phyloP scores from a whole-genome alignment of 2,113 vertebrate species.

The Opisthocomus hoazin region DNA sequence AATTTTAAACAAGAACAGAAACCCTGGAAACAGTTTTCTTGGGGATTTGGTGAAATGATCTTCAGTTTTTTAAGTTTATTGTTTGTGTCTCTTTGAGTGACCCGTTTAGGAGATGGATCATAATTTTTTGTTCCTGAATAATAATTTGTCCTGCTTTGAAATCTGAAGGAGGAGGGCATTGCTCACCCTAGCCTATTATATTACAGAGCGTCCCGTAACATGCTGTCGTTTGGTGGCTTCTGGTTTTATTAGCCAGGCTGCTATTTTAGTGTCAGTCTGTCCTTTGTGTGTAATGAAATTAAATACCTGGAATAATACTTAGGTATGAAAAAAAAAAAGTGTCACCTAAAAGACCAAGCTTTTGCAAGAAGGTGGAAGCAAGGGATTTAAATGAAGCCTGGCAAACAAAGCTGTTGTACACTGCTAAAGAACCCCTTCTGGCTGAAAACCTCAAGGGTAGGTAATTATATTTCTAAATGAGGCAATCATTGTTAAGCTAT shows the following conservation, averaged over 20 bases:
- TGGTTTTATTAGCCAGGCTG: background rate
- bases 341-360: background rate
- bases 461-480: slow-evolving; percentile 66
- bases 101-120: background rate
- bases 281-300: background rate
- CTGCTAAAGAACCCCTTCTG: background rate
- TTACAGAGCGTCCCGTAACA: background rate
- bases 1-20: background rate
- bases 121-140: background rate
- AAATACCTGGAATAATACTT: background rate
- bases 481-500: slow-evolving; percentile 52
- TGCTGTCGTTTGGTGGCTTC: background rate
- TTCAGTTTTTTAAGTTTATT: background rate
- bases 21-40: background rate
- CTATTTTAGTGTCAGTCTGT: background rate
- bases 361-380: background rate
- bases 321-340: background rate
- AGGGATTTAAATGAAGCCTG: slow-evolving; percentile 4
- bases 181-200: background rate
- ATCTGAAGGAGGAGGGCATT: background rate
- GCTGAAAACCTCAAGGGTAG: slow-evolving; percentile 34
- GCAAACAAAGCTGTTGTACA: background rate
- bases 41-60: background rate
- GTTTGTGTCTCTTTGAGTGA: background rate
- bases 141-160: background rate